Percentiles rank a stretch among this genome's conserved stretches.
Conservation (phyloP, 2,888 invertebrate species). For the Agrotis exclamationis region DNA sequence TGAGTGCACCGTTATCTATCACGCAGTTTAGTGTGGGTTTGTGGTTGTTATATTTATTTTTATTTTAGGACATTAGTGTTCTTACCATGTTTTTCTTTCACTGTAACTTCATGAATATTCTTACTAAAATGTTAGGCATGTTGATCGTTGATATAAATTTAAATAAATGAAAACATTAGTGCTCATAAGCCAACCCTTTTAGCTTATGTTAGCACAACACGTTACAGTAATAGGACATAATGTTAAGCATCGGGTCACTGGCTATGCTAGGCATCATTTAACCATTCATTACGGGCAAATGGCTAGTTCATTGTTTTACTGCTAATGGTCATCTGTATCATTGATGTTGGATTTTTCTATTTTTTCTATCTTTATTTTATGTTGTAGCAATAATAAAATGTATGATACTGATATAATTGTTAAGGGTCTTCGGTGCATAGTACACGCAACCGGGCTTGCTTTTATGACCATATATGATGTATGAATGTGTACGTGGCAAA, state of each 20-base stretch:
- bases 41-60: too few relatives aligned
- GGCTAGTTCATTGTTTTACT: slow-evolving; percentile 38
- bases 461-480: too few relatives aligned
- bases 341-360: not conserved
- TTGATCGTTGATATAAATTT: not conserved
- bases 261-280: slow-evolving; percentile 44
- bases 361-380: not conserved
- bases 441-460: too few relatives aligned
- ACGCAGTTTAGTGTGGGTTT: too few relatives aligned
- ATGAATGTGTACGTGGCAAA: too few relatives aligned
- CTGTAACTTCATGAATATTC: not conserved
- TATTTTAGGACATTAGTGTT: too few relatives aligned
- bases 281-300: slow-evolving; percentile 49
- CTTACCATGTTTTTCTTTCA: too few relatives aligned
- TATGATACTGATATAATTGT: not conserved
- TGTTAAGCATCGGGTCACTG: slow-evolving; percentile 46
- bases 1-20: too few relatives aligned
- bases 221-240: slow-evolving; percentile 50
- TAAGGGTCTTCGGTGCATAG: too few relatives aligned
- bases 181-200: slow-evolving; percentile 26
- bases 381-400: not conserved
- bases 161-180: slow-evolving; percentile 33
- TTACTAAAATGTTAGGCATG: not conserved
- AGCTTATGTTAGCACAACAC: slow-evolving; percentile 46
- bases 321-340: slow-evolving; percentile 24